Evolutionary conservation across 2,113 vertebrate genomes (phyloP), one percentile per base, ranked within the genome.

Genomic region (Pelusios castaneus): DNA sequence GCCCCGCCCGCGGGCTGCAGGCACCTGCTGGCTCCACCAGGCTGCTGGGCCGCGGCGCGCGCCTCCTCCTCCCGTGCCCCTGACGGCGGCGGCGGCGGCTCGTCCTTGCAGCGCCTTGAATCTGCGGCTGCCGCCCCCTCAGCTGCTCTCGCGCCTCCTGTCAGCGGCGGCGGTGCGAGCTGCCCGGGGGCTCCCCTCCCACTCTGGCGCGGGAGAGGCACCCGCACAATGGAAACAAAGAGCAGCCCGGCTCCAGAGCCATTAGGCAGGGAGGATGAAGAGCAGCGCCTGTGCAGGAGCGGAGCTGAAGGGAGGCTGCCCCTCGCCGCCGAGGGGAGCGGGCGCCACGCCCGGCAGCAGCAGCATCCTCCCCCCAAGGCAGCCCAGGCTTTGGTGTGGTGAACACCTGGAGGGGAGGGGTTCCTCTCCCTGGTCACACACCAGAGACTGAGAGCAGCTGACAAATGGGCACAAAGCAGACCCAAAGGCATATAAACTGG

Each of bases 201-300:
- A 98, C 92, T 58, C 77, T 73, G 86, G 84, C 52, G 56, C 90
- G 96, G 51, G 82, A 88, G 89, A 93, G 82, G 91, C 90, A 85
- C 95, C 87, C 96, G 84, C 82, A 95, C 94, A 96, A 96, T 94
- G 95, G 96, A 96, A 98, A 98, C 98, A 98, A 98, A 98, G 98
- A 97, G 86, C 94, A 89, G 92, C 97, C 89, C 88, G 93, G 80
- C 87, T 86, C 49, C 92, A 80, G 90, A n/a, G 38, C 85, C 73
- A 70, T 31, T 91, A 29, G 31, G 81, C 54, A 51, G 19, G n/a
- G 77, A 5, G 27, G 67, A 31, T 4, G 4, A 31, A 29, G 43
- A 43, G 47, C 31, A 34, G 25, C 63, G 45, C 7, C 19, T 14
- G 13, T 17, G 19, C 24, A 25, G 73, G 43, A 16, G 25, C 10